These are phyloP conservation scores for Tiliacea citrago DNA, from an alignment of 2,888 invertebrate species.

Conservation along the genomic window DNA sequence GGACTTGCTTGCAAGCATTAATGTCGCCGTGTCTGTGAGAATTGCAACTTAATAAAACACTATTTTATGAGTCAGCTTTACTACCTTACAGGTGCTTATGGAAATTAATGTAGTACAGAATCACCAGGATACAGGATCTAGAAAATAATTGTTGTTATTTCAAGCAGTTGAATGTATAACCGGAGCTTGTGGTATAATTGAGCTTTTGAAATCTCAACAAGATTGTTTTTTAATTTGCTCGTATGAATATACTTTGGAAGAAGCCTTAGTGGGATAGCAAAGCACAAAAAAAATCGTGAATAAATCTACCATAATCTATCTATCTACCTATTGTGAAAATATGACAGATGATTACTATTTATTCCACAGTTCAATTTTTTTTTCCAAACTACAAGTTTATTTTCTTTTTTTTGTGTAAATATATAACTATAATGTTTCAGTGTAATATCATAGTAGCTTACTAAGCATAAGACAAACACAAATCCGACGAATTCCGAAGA, in stretches of 20 bases:
- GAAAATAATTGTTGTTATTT: constrained; percentile 35
- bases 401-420: neutral
- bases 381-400: neutral
- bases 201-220: neutral
- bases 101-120: constrained; percentile 27
- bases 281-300: neutral
- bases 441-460: neutral
- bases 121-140: constrained; percentile 53
- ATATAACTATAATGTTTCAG: neutral
- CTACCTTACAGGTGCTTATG: constrained; percentile 17
- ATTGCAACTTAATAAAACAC: constrained; percentile 18
- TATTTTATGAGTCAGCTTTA: constrained; percentile 43
- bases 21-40: constrained; percentile 1
- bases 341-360: neutral
- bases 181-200: constrained; percentile 31
- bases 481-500: constrained; percentile 38
- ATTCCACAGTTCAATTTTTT: neutral
- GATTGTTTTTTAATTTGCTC: constrained; percentile 1
- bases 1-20: neutral
- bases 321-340: neutral
- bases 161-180: constrained; percentile 15
- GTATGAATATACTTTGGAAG: neutral
- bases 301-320: too few species aligned
- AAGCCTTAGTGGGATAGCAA: neutral
- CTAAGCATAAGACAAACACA: constrained; percentile 37